Evolutionary conservation across 2,113 vertebrate species (phyloP), one percentile per base, ranked within the genome.

Genomic region (Noturus placidus): DNA sequence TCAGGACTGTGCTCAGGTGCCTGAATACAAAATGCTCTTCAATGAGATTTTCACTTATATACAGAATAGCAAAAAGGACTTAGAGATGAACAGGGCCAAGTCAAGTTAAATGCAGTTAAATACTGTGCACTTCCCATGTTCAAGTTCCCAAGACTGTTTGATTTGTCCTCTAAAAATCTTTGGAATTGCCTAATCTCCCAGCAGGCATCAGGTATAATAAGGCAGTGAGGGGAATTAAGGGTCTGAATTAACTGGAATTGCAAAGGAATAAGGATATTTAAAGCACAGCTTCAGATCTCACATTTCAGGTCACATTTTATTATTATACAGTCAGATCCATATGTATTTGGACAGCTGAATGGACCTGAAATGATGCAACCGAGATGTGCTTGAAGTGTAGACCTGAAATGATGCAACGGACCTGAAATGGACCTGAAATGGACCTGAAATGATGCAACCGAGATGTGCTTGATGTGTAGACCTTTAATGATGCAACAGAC

Each of bases 11-110:
- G 82, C 89, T 87, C 69, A 93, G 89, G 90, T 96, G 22, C 97
- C 97, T 0, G 97, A 98, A 90, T 99, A 99, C 90, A 99, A 98
- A 93, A 94, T 93, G 11, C 96, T 99, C 46, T 99, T 99, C 89
- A 95, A 95, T 87, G 96, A 99, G 93, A 97, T 99, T 88, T 99
- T 99, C 91, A 97, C 94, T 38, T 96, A 96, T 89, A 98, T 99
- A 90, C 95, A 95, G 89, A 99, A 97, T 94, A 97, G 97, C 82
- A 98, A 97, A 94, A 95, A 97, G 90, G 97, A 98, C 92, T 96
- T 99, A 92, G 95, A 95, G 85, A 94, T 96, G 86, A 96, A 94
- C 93, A 94, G 97, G 91, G 94, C 2, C 74, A 88, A 88, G 50
- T 17, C 50, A 27, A 88, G 65, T 87, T 77, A 72, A 88, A 54